phyloP scores from a whole-genome alignment of 2,888 invertebrate genomes.

The Amphipoea lucens region DNA sequence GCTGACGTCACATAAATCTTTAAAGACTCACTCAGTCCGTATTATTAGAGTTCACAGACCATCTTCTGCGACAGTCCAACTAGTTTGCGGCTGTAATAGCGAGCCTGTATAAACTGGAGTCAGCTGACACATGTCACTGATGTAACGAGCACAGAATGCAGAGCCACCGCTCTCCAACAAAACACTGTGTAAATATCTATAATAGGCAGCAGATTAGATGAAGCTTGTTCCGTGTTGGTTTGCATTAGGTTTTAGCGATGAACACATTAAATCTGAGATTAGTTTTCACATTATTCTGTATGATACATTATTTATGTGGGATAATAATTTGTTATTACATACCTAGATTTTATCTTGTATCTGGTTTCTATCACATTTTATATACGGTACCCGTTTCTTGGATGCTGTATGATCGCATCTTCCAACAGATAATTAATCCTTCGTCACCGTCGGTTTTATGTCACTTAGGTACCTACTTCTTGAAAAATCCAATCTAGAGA shows the following conservation, averaged over 20 bases:
- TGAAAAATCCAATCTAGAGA: background rate
- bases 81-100: constrained; percentile 66
- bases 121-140: constrained; percentile 73
- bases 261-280: constrained; percentile 43
- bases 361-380: constrained; percentile 21
- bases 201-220: constrained; percentile 49
- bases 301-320: constrained; percentile 44
- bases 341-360: constrained; percentile 45
- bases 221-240: constrained; percentile 49
- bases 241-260: constrained; percentile 58
- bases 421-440: constrained; percentile 12
- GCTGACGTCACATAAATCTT: constrained; percentile 65
- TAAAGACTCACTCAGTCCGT: constrained; percentile 62
- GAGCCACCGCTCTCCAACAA: constrained; percentile 67
- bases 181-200: constrained; percentile 61
- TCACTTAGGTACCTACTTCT: background rate
- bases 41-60: constrained; percentile 65
- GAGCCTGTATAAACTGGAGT: constrained; percentile 68
- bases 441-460: constrained; percentile 1
- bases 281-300: constrained; percentile 48
- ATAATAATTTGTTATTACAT: constrained; percentile 44
- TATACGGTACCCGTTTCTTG: background rate
- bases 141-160: constrained; percentile 75
- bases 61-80: constrained; percentile 65
- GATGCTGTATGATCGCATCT: constrained; percentile 24